phyloP scores from a whole-genome alignment of 2,113 vertebrate genomes.

The Campylomormyrus numenius region DNA sequence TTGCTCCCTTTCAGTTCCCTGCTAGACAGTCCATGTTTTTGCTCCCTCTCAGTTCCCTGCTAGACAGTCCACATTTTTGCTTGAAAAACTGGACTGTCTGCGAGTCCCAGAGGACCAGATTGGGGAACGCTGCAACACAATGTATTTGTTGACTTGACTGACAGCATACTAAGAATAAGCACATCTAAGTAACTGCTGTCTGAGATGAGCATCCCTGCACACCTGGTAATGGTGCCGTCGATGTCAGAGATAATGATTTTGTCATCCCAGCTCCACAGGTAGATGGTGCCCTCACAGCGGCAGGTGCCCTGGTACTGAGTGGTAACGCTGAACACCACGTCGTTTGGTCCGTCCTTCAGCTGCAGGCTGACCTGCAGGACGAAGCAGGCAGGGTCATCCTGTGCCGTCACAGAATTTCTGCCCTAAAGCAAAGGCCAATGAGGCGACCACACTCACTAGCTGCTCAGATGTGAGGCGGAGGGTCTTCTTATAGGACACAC shows the following conservation, averaged over 20 bases:
- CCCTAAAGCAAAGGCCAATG: background rate
- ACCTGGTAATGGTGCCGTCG: conserved; percentile 96
- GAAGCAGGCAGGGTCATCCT: too few species aligned
- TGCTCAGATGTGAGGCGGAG: conserved; percentile 89
- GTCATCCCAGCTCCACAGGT: conserved; percentile 96
- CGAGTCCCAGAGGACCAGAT: background rate
- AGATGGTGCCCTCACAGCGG: conserved; percentile 93
- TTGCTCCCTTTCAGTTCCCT: too few species aligned
- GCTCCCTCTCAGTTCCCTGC: too few species aligned
- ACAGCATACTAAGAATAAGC: background rate
- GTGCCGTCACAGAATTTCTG: background rate
- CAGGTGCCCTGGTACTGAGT: conserved; percentile 97
- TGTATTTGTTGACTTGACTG: background rate
- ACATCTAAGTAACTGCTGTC: background rate
- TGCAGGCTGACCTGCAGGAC: conserved; percentile 75
- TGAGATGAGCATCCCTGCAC: conserved; percentile 1
- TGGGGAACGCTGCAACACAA: background rate
- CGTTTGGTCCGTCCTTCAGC: conserved; percentile 85
- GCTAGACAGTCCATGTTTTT: too few species aligned
- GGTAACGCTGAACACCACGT: conserved; percentile 89
- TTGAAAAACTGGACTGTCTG: background rate
- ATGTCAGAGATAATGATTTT: conserved; percentile 96
- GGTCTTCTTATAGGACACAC: conserved; percentile 83
- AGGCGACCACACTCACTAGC: conserved; percentile 65
- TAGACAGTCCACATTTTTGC: background rate